Evolutionary conservation across 2,888 invertebrate species (phyloP).

Genomic region (Nineta flava): DNA sequence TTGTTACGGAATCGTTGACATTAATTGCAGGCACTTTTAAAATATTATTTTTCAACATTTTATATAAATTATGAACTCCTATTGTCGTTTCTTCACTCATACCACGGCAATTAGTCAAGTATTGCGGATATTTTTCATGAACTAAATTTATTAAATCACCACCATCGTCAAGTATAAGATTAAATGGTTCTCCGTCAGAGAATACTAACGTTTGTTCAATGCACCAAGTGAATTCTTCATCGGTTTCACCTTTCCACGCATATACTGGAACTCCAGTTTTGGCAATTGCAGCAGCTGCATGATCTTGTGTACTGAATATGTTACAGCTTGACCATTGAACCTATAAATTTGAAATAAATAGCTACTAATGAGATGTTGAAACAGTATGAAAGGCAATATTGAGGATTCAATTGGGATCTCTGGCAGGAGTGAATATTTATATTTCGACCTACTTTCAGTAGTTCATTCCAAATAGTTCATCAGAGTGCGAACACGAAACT

Average conservation of each 20-base stretch:
- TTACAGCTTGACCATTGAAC: conserved; percentile 99
- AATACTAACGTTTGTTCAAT: conserved; percentile 94
- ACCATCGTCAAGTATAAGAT: conserved; percentile 98
- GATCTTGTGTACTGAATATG: conserved; percentile 98
- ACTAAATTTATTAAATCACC: conserved; percentile 95
- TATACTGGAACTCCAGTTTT: conserved; percentile 87
- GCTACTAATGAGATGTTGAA: background rate
- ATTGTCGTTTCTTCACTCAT: conserved; percentile 98
- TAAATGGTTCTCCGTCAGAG: conserved; percentile 74
- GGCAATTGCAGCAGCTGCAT: conserved; percentile 98
- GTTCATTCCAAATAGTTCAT: too few species aligned
- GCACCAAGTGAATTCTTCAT: conserved; percentile 98
- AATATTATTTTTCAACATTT: conserved; percentile 74
- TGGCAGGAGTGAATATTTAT: too few species aligned
- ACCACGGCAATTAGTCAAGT: conserved; percentile 66
- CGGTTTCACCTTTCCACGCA: conserved; percentile 99
- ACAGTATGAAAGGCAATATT: background rate
- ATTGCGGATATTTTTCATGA: conserved; percentile 80
- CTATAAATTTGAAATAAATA: conserved; percentile 29
- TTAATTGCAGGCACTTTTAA: conserved; percentile 94
- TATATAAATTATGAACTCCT: conserved; percentile 95
- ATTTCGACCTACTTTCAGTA: too few species aligned
- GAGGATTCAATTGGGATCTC: background rate
- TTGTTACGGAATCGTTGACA: conserved; percentile 98
- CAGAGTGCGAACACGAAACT: too few species aligned